Percentiles rank a stretch among this genome's conserved stretches.
phyloP scores from a whole-genome alignment of 2,113 vertebrate genomes.

The Indicator maculatus region DNA sequence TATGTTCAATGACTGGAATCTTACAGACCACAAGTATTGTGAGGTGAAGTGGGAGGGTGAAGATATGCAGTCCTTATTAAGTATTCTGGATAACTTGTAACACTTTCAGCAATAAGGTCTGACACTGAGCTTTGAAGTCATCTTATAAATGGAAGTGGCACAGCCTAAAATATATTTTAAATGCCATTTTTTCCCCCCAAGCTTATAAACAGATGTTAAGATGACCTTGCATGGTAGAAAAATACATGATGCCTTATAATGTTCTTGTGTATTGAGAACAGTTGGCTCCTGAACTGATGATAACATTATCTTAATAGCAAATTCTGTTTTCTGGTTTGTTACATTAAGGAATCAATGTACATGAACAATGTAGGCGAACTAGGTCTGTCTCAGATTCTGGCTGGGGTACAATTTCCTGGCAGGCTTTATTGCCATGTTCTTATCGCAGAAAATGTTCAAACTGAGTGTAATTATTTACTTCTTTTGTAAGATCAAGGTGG shows the following conservation, averaged over 20 bases:
- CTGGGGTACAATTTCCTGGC: neutral
- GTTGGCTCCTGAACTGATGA: neutral
- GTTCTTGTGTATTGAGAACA: neutral
- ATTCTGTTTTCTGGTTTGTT: neutral
- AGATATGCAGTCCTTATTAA: neutral
- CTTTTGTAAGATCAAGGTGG: neutral
- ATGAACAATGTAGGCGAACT: neutral
- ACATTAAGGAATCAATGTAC: neutral
- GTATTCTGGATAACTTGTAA: neutral
- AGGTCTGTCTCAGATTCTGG: neutral
- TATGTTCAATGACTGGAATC: neutral
- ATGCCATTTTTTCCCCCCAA: accelerated
- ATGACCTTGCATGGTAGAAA: neutral
- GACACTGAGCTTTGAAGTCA: neutral
- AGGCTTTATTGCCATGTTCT: neutral
- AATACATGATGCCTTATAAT: neutral
- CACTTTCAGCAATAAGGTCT: neutral
- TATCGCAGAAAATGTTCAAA: neutral
- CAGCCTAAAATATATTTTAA: neutral
- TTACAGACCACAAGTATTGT: neutral
- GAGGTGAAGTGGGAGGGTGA: neutral
- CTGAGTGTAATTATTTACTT: neutral
- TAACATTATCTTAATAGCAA: neutral
- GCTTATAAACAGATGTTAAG: neutral
- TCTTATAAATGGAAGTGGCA: neutral